A percentile compares a stretch with the other conserved stretches of the same genome.
Conservation (phyloP, 2,113 vertebrate genomes). For the Vidua macroura region DNA sequence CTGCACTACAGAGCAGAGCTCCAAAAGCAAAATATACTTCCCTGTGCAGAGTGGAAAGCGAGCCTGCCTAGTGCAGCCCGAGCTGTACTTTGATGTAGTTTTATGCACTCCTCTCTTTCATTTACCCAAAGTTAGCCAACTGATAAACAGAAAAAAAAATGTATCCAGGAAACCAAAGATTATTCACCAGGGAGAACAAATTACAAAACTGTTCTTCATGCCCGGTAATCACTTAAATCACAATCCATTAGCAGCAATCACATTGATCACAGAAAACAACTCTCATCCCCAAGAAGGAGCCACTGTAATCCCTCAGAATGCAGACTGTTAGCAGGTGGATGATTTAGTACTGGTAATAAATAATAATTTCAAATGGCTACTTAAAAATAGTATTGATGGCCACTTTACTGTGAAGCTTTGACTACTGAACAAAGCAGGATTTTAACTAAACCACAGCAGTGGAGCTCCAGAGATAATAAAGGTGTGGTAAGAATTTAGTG, state of each 20-base stretch:
- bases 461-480: background rate
- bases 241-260: conserved; percentile 39
- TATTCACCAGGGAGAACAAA: background rate
- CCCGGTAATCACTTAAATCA: conserved; percentile 41
- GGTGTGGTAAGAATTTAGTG: background rate
- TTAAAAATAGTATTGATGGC: background rate
- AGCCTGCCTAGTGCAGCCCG: background rate
- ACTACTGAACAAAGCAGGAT: background rate
- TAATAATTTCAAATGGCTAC: background rate
- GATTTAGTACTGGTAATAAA: background rate
- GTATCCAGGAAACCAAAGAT: conserved; percentile 50
- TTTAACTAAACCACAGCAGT: background rate
- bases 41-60: background rate
- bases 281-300: background rate
- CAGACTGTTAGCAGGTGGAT: background rate
- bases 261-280: conserved; percentile 28
- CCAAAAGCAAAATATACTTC: background rate
- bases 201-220: background rate
- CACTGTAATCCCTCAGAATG: background rate
- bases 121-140: conserved; percentile 20
- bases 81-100: background rate
- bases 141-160: conserved; percentile 36
- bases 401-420: background rate
- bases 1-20: background rate
- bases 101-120: background rate